Base-by-base conservation (phyloP, 1,140 invertebrate species). In the Stegodyphus mimosarum region DNA sequence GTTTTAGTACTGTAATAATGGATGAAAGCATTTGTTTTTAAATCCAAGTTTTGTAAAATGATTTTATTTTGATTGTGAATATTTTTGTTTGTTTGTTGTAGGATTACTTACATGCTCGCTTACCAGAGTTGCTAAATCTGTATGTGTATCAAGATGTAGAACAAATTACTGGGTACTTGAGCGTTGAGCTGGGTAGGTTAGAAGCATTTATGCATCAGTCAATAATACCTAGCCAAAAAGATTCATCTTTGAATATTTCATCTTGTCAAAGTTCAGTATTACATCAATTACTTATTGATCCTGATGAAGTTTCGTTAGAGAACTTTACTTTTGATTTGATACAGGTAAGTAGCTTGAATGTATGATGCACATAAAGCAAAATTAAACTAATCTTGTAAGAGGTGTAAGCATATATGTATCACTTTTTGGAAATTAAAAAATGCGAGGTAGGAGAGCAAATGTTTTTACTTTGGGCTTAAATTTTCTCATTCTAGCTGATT, bases 201-300 rank as follows among this genome's bases (percentile, higher is more conserved):
- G 94, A 94, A 89, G 94, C 93, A 0, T 92, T 92, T 87, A 90
- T 94, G 51, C 91, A 92, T 5, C 83, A 92, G 53, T 90, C 91
- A 71, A 90, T 92, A 76, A 92, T 91, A 87, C 92, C 92, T 88
- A 87, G 88, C 18, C 75, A 89, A 6, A 90, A 91, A 75, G 92
- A 94, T 88, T 88, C 92, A 17, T 90, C 90, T 66, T 17, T 67
- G 4, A 91, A 93, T 87, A 90, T 94, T 50, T 93, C 93, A 5
- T 92, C 92, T 86, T 92, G 93, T 87, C 91, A 92, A 66, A 93
- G 93, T n/a, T 93, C 93, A 4, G 92, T 92, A 6, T 90, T 94
- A 11, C 93, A 93, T 87, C 92, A 93, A 88, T 90, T 94, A 18
- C 88, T 94, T 55, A 92, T 92, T 6, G 92, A 93, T 88, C 93